Evolutionary conservation across 1,140 invertebrate species (phyloP).

Genomic region (Daktulosphaira vitifoliae): DNA sequence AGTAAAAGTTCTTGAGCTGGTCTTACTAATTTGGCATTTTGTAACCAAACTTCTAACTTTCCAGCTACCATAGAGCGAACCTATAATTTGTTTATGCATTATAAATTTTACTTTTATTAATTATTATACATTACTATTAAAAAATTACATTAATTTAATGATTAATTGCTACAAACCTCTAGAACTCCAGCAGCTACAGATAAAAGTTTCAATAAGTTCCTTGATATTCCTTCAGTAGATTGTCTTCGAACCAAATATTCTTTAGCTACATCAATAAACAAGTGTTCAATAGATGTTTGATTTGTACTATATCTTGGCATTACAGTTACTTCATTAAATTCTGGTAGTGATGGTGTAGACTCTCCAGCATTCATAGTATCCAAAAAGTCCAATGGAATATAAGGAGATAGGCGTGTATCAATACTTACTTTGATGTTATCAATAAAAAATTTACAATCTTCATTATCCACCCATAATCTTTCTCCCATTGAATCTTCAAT

Average conservation of each 20-base stretch:
- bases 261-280: slow-evolving; percentile 72
- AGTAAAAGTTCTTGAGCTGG: slow-evolving; percentile 88
- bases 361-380: slow-evolving; percentile 34
- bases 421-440: slow-evolving; percentile 88
- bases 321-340: slow-evolving; percentile 9
- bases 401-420: slow-evolving; percentile 67
- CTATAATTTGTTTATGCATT: slow-evolving; percentile 39
- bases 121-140: background rate
- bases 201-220: slow-evolving; percentile 78
- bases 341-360: background rate
- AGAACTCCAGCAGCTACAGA: slow-evolving; percentile 74
- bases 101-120: background rate
- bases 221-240: slow-evolving; percentile 72
- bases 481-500: slow-evolving; percentile 91
- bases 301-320: slow-evolving; percentile 7
- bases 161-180: slow-evolving; percentile 59
- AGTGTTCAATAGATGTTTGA: slow-evolving; percentile 38
- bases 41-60: slow-evolving; percentile 85
- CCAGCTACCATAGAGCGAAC: slow-evolving; percentile 72
- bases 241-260: slow-evolving; percentile 79
- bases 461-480: slow-evolving; percentile 83
- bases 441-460: slow-evolving; percentile 82
- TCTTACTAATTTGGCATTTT: slow-evolving; percentile 87
- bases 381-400: slow-evolving; percentile 44
- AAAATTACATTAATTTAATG: too few relatives aligned